Evolutionary conservation across 2,888 invertebrate species (phyloP).

Genomic region (Laspeyria flexula): DNA sequence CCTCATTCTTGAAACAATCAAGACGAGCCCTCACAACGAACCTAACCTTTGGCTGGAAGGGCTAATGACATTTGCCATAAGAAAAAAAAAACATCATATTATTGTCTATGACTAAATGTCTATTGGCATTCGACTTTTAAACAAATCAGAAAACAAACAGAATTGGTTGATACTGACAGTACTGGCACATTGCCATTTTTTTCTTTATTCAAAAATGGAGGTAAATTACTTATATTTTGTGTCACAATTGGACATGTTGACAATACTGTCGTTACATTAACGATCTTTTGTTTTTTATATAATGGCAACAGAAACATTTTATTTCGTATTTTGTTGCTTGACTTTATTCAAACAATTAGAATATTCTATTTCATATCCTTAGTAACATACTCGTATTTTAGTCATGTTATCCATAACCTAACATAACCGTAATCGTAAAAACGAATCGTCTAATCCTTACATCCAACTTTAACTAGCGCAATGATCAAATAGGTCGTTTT

Average conservation of each 20-base stretch:
- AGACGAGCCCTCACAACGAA: not conserved
- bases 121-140: no score
- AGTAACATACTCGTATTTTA: not conserved
- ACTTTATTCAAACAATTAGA: no score
- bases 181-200: not conserved
- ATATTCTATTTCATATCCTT: not conserved
- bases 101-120: no score
- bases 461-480: constrained; percentile 29
- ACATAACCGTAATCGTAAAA: not conserved
- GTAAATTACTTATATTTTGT: no score
- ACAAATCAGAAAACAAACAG: no score
- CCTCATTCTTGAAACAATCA: constrained; percentile 14
- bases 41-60: constrained; percentile 12
- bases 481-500: constrained; percentile 48
- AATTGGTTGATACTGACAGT: not conserved
- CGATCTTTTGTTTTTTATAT: not conserved
- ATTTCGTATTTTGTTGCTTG: no score
- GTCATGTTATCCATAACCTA: not conserved
- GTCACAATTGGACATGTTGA: not conserved
- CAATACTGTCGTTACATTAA: not conserved
- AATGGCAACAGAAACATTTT: not conserved
- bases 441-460: constrained; percentile 7
- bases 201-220: not conserved
- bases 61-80: constrained; percentile 12
- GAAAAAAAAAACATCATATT: not conserved